These are phyloP conservation scores for Caiman crocodilus DNA, from an alignment of 2,797 vertebrate species.

Conservation along the genomic window DNA sequence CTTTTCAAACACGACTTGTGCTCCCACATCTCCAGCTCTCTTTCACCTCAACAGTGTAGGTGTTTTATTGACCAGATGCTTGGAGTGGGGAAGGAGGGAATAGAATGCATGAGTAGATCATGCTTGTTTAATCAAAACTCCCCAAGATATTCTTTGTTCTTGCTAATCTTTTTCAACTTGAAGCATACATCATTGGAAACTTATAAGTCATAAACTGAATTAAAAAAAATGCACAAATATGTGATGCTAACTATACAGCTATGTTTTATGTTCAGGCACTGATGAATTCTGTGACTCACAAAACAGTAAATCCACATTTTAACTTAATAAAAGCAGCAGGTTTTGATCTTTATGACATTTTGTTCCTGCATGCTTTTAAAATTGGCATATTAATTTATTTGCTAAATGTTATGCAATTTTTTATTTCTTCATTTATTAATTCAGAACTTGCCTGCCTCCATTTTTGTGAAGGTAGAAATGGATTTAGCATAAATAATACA, in stretches of 20 bases:
- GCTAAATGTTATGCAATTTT: slow-evolving; percentile 21
- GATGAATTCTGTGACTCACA: slow-evolving; percentile 26
- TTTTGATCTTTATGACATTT: slow-evolving; percentile 39
- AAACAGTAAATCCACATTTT: slow-evolving; percentile 31
- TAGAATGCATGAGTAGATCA: neutral
- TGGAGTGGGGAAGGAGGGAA: neutral
- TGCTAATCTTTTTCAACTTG: slow-evolving; percentile 26
- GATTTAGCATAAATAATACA: neutral
- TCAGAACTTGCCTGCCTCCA: neutral
- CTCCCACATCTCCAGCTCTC: neutral
- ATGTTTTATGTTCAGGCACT: neutral
- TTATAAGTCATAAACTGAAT: slow-evolving; percentile 9
- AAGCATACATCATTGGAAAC: neutral
- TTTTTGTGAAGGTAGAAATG: slow-evolving; percentile 20
- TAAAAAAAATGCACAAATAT: slow-evolving; percentile 28
- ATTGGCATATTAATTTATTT: slow-evolving; percentile 32
- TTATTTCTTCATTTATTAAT: neutral
- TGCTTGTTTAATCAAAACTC: neutral
- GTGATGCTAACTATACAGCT: slow-evolving; percentile 27
- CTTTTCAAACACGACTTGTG: neutral
- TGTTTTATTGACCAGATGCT: neutral
- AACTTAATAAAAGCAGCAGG: slow-evolving; percentile 22
- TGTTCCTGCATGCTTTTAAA: slow-evolving; percentile 38
- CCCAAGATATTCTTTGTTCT: neutral
- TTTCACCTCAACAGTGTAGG: neutral